Conservation (phyloP, 2,888 invertebrate species). For the Cosmopolites sordidus region DNA sequence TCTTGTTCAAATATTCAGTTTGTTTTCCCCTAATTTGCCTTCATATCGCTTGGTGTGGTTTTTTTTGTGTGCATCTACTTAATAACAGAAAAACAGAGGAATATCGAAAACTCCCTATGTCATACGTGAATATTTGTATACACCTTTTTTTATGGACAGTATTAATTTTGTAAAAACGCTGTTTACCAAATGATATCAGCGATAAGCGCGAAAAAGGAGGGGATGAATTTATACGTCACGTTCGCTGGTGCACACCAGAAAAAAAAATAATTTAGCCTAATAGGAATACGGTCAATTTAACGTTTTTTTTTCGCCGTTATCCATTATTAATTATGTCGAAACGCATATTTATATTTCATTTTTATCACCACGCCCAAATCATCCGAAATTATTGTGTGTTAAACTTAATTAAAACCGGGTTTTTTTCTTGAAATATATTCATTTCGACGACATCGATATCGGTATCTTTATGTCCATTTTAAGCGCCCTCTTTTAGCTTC, state of each 20-base stretch:
- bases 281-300: slow-evolving; percentile 12
- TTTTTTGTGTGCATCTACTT: not conserved
- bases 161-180: slow-evolving; percentile 22
- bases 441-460: too few relatives aligned
- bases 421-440: too few relatives aligned
- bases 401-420: too few relatives aligned
- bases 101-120: slow-evolving; percentile 9
- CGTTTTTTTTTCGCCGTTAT: slow-evolving; percentile 2
- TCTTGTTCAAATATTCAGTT: too few relatives aligned
- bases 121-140: slow-evolving; percentile 10
- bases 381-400: too few relatives aligned
- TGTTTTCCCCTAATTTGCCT: too few relatives aligned
- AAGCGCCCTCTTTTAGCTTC: too few relatives aligned
- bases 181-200: slow-evolving; percentile 17
- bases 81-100: not conserved
- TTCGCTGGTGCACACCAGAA: not conserved
- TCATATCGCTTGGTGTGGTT: too few relatives aligned
- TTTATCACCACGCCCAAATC: not conserved
- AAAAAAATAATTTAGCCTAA: slow-evolving; percentile 16
- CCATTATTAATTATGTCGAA: slow-evolving; percentile 1
- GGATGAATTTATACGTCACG: slow-evolving; percentile 15
- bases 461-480: too few relatives aligned
- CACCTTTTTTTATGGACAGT: slow-evolving; percentile 18
- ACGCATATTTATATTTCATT: slow-evolving; percentile 4
- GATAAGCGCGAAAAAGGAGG: slow-evolving; percentile 12